Conservation (phyloP, 2,113 vertebrate genomes). For the Brachionichthys hirsutus region DNA sequence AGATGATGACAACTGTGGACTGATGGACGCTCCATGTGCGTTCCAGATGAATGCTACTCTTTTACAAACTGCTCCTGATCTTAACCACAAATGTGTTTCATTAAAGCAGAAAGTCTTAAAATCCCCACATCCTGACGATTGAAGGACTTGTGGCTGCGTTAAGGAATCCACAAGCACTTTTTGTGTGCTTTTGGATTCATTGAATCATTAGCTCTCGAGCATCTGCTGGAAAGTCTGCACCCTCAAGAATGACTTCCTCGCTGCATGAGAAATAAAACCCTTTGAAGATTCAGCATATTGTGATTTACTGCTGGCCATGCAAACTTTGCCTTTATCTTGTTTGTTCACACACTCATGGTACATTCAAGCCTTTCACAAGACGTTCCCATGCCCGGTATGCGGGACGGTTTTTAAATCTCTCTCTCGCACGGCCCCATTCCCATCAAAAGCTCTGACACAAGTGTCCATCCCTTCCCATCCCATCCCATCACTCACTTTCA, state of each 20-base stretch:
- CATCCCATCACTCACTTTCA: background rate
- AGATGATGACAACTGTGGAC: constrained; percentile 17
- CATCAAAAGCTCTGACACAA: background rate
- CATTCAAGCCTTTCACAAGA: background rate
- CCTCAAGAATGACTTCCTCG: constrained; percentile 20
- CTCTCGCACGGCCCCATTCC: background rate
- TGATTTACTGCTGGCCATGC: constrained; percentile 21
- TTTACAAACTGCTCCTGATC: constrained; percentile 7
- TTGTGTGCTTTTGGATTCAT: constrained; percentile 14
- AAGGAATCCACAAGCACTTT: constrained; percentile 36
- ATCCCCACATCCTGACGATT: constrained; percentile 37
- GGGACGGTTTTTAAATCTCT: too few species aligned
- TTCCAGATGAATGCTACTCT: background rate
- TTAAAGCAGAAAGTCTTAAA: constrained; percentile 37
- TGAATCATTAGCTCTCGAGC: constrained; percentile 14
- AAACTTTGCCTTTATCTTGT: background rate
- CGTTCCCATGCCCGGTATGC: too few species aligned
- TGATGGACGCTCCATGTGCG: constrained; percentile 32
- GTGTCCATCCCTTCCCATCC: background rate
- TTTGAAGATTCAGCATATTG: constrained; percentile 26
- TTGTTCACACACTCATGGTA: constrained; percentile 34
- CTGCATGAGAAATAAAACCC: constrained; percentile 2
- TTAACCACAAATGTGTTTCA: constrained; percentile 29
- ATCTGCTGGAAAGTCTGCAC: constrained; percentile 35
- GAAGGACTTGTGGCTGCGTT: constrained; percentile 13